Base-by-base conservation (phyloP, 2,113 vertebrate genomes). In the Gorsachius goisagi region DNA sequence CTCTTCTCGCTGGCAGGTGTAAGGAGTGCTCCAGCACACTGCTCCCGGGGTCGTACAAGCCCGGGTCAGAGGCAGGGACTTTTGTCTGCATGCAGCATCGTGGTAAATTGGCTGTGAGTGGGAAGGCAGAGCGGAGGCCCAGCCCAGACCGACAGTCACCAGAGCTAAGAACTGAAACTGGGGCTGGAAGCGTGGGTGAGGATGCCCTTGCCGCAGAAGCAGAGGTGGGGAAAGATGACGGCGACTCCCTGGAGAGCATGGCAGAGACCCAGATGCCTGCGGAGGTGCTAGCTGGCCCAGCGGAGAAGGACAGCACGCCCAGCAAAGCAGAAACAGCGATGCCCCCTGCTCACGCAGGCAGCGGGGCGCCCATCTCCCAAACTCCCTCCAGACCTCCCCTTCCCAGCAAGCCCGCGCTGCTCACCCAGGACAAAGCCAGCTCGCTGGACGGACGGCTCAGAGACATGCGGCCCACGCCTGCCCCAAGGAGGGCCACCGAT, bases 1-100 rank as follows among this genome's bases (percentile, higher is more conserved):
- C 63, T 97, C 24, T 91, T 97, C 58, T 85, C 3, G 0, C 85
- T 90, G 95, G 45, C 98, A 99, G 99, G 96, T 99, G 99, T 97
- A 98, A 92, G 79, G 98, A 99, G 93, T 99, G 99, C 93, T 98
- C 97, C 97, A 99, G 99, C 96, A 99, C 99, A 0, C 96, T 99
- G 94, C 97, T 99, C 49, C 99, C 99, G 0, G 99, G 99, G 44
- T 99, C 99, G 4, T 99, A 99, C 98, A 98, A 97, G 97, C 96
- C 96, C 0, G 98, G 98, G 41, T 95, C 95, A 1, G 98, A 99
- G 89, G 97, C 97, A 3, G 99, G 99, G 50, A 98, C 98, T 13
- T 98, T 99, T 37, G 98, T 99, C 92, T 99, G 99, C 85, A 98
- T 90, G 0, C 99, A 99, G 71, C 99, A 98, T 94, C 98, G 98